phyloP scores from a whole-genome alignment of 2,113 vertebrate genomes.

The Hypanus sabinus region DNA sequence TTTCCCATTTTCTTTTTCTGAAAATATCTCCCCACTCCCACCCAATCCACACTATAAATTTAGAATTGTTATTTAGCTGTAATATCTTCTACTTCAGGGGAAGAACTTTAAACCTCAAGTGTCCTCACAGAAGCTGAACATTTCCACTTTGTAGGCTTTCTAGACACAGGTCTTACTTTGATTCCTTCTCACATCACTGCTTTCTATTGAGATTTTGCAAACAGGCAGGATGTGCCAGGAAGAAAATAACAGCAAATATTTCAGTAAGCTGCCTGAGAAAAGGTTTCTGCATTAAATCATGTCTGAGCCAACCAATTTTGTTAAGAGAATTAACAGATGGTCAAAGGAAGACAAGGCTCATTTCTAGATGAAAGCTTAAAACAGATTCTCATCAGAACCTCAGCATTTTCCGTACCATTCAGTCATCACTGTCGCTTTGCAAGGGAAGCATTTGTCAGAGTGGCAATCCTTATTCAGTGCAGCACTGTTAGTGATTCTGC shows the following conservation, averaged over 20 bases:
- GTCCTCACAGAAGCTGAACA: background rate
- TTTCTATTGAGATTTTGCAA: background rate
- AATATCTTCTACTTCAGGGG: background rate
- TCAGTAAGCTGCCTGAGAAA: constrained; percentile 7
- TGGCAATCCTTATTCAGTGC: too few species aligned
- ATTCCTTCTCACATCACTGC: background rate
- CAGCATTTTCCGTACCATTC: background rate
- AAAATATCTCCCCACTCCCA: too few species aligned
- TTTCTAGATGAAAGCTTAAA: background rate
- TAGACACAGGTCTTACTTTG: background rate
- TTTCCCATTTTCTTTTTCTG: background rate
- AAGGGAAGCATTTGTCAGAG: background rate
- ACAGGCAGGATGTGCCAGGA: background rate
- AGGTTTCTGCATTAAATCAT: background rate
- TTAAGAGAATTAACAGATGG: background rate
- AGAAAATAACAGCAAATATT: constrained; percentile 28
- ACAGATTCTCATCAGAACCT: background rate
- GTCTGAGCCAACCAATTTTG: background rate
- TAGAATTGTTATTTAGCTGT: background rate
- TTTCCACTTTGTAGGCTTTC: background rate
- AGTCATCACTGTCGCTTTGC: background rate
- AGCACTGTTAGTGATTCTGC: too few species aligned
- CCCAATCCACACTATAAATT: background rate
- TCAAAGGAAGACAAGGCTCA: background rate
- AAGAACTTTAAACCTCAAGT: background rate